Percentiles rank a stretch among this genome's conserved stretches.
Evolutionary conservation across 1,140 invertebrate genomes (phyloP).

Genomic region (Pararge aegeria): DNA sequence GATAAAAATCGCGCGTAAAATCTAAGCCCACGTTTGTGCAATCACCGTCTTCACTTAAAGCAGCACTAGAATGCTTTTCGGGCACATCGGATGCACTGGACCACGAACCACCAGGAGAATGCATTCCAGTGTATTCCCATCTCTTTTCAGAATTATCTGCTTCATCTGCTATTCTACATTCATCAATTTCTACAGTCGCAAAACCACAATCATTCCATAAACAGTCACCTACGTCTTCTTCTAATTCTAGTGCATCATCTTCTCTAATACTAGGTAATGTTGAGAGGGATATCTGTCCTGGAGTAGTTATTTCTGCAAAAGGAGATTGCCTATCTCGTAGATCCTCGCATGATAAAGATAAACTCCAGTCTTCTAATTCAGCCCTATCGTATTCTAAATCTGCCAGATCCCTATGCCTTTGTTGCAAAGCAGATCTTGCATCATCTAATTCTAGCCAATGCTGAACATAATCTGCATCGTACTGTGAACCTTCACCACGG

Average conservation of each 20-base stretch:
- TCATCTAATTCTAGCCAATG: conserved; percentile 88
- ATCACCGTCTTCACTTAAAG: conserved; percentile 84
- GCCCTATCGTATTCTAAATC: conserved; percentile 87
- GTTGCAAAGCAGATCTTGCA: conserved; percentile 82
- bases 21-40: conserved; percentile 86
- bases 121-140: conserved; percentile 76
- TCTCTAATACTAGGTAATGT: conserved; percentile 87
- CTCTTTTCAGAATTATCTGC: conserved; percentile 66
- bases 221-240: conserved; percentile 87
- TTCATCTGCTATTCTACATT: conserved; percentile 67
- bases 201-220: conserved; percentile 83
- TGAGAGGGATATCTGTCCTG: conserved; percentile 81
- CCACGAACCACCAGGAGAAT: conserved; percentile 84
- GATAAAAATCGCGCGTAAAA: conserved; percentile 88
- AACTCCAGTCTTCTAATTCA: conserved; percentile 89
- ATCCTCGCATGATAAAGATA: conserved; percentile 86
- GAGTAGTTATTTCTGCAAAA: conserved; percentile 75
- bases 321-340: conserved; percentile 78
- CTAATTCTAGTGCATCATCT: conserved; percentile 85
- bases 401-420: conserved; percentile 84
- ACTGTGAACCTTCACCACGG: conserved; percentile 82
- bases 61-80: conserved; percentile 85
- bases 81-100: conserved; percentile 81
- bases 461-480: conserved; percentile 87
- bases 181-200: conserved; percentile 70